Percentiles rank a stretch among this genome's conserved stretches.
Evolutionary conservation across 2,113 vertebrate genomes (phyloP).

Genomic region (Pao palembangensis): DNA sequence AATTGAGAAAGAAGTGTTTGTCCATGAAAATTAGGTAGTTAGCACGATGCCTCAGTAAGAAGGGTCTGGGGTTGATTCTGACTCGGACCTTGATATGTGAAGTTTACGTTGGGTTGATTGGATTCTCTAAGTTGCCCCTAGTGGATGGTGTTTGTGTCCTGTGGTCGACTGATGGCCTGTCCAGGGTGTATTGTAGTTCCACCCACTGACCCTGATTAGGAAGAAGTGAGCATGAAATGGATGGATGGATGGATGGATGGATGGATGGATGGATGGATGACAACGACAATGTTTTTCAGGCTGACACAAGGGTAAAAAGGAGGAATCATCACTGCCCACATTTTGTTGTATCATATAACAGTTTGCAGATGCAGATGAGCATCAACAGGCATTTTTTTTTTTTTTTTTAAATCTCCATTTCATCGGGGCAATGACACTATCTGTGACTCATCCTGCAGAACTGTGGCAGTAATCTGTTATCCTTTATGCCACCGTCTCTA

Average conservation of each 20-base stretch:
- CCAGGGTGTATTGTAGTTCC: not conserved
- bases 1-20: too few species aligned
- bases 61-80: too few species aligned
- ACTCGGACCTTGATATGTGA: too few species aligned
- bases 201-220: not conserved
- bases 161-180: too few species aligned
- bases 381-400: conserved; percentile 8
- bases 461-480: conserved; percentile 21
- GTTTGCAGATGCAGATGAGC: conserved; percentile 13
- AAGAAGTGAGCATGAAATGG: not conserved
- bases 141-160: too few species aligned
- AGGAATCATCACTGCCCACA: not conserved
- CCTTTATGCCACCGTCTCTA: conserved; percentile 21
- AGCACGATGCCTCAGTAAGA: too few species aligned
- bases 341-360: conserved; percentile 2
- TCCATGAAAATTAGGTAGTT: too few species aligned
- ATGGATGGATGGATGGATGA: not conserved
- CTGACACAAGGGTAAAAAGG: too few species aligned
- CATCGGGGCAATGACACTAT: conserved; percentile 39
- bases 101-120: too few species aligned
- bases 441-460: conserved; percentile 27
- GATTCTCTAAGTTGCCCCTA: too few species aligned
- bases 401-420: conserved; percentile 18
- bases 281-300: not conserved
- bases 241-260: not conserved